phyloP scores from a whole-genome alignment of 2,113 vertebrate species.

The Thymallus thymallus region DNA sequence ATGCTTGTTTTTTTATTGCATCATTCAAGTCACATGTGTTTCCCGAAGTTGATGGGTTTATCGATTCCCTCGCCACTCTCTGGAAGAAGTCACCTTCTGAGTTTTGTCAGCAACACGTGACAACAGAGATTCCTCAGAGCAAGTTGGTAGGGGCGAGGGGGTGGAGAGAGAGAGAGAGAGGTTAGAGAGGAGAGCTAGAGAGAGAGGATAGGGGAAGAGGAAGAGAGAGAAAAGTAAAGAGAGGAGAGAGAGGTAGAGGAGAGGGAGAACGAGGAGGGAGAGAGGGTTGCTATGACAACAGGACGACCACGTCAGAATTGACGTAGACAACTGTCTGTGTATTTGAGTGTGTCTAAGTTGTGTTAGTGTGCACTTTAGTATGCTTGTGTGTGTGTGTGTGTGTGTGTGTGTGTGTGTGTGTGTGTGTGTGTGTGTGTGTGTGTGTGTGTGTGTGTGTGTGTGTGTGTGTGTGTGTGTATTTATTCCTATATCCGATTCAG shows the following conservation, averaged over 20 bases:
- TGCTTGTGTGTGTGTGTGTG: conserved; percentile 12
- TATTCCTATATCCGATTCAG: no score
- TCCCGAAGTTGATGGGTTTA: no score
- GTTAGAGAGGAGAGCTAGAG: background rate
- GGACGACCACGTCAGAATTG: conserved; percentile 30
- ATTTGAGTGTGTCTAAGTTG: conserved; percentile 2
- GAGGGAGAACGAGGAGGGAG: background rate
- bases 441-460: conserved; percentile 11
- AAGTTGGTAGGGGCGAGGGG: no score
- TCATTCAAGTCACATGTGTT: no score
- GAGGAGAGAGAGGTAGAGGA: background rate
- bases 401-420: conserved; percentile 11
- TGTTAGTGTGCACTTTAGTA: background rate
- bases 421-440: conserved; percentile 9
- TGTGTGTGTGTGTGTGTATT: background rate
- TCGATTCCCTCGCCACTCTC: no score
- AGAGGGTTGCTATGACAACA: conserved; percentile 59
- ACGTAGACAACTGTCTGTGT: background rate
- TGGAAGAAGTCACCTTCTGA: no score
- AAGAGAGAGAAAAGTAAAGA: background rate
- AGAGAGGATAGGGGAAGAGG: conserved; percentile 2
- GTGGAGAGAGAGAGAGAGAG: background rate
- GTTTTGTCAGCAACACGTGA: no score
- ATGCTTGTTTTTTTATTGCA: no score
- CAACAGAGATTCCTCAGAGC: no score